Conservation (phyloP, 2,797 vertebrate species). For the Sebastolobus altivelis region DNA sequence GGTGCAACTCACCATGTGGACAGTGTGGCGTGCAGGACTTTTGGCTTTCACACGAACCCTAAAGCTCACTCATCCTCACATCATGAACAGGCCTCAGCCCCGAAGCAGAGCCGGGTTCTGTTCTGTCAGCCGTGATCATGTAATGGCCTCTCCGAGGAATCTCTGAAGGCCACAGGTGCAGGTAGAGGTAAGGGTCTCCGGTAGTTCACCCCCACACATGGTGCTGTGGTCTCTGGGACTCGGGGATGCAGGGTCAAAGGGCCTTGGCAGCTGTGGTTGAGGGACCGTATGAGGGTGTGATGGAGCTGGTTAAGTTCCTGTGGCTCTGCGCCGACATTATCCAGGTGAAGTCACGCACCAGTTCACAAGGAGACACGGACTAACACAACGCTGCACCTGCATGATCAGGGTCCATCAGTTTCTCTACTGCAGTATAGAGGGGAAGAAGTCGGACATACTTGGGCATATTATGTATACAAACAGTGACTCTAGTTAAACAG, state of each 20-base stretch:
- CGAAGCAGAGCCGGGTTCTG: conserved; percentile 22
- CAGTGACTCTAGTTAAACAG: neutral
- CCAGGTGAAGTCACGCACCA: conserved; percentile 37
- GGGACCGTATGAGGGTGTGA: conserved; percentile 39
- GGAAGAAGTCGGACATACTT: neutral
- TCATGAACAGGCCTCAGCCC: conserved; percentile 18
- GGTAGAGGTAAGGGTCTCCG: conserved; percentile 45
- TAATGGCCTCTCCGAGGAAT: conserved; percentile 44
- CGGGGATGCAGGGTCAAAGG: conserved; percentile 37
- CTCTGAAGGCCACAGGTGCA: conserved; percentile 65
- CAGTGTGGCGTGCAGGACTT: conserved; percentile 5
- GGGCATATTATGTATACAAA: neutral
- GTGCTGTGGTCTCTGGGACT: conserved; percentile 48
- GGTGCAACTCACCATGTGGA: conserved; percentile 7
- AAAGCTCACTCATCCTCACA: conserved; percentile 47
- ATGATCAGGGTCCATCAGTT: neutral
- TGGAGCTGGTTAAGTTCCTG: conserved; percentile 32
- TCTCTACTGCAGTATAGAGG: neutral
- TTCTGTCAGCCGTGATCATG: conserved; percentile 55
- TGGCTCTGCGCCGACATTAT: neutral
- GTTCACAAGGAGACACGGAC: conserved; percentile 24
- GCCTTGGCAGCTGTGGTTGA: conserved; percentile 37
- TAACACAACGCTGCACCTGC: conserved; percentile 4
- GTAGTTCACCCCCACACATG: conserved; percentile 44
- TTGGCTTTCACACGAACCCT: conserved; percentile 13